Evolutionary conservation across 2,888 invertebrate genomes (phyloP).

Genomic region (Prosopocoilus inquinatus): DNA sequence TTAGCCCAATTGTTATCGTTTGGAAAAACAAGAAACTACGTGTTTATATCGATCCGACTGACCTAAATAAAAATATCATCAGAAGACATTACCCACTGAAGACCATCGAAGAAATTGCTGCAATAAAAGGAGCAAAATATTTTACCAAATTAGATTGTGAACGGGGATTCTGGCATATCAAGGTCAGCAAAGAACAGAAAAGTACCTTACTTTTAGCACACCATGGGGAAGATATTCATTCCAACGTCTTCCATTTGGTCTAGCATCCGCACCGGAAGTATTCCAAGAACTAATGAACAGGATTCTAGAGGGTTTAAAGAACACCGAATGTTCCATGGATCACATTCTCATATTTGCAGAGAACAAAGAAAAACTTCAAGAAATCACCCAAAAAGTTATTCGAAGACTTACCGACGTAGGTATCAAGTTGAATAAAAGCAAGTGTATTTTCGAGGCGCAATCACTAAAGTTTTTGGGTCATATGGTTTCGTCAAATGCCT

Average conservation of each 20-base stretch:
- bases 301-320: not conserved
- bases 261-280: slow-evolving; percentile 31
- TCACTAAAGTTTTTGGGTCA: slow-evolving; percentile 1
- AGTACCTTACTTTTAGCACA: slow-evolving; percentile 26
- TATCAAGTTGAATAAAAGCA: slow-evolving; percentile 32
- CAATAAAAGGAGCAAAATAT: too few relatives aligned
- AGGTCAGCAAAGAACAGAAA: slow-evolving; percentile 21
- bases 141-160: slow-evolving; percentile 24
- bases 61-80: slow-evolving; percentile 10
- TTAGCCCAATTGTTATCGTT: slow-evolving; percentile 12
- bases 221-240: slow-evolving; percentile 29
- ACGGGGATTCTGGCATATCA: slow-evolving; percentile 25
- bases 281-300: slow-evolving; percentile 26
- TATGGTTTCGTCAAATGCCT: not conserved
- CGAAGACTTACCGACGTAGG: slow-evolving; percentile 22
- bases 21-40: slow-evolving; percentile 11
- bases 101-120: slow-evolving; percentile 13
- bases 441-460: slow-evolving; percentile 25
- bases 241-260: slow-evolving; percentile 29
- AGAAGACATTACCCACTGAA: slow-evolving; percentile 17
- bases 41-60: slow-evolving; percentile 14
- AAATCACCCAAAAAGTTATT: slow-evolving; percentile 4
- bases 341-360: not conserved
- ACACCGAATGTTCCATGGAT: not conserved
- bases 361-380: not conserved